These are phyloP conservation scores for Squalus acanthias DNA, from an alignment of 2,797 vertebrate species.

Conservation along the genomic window DNA sequence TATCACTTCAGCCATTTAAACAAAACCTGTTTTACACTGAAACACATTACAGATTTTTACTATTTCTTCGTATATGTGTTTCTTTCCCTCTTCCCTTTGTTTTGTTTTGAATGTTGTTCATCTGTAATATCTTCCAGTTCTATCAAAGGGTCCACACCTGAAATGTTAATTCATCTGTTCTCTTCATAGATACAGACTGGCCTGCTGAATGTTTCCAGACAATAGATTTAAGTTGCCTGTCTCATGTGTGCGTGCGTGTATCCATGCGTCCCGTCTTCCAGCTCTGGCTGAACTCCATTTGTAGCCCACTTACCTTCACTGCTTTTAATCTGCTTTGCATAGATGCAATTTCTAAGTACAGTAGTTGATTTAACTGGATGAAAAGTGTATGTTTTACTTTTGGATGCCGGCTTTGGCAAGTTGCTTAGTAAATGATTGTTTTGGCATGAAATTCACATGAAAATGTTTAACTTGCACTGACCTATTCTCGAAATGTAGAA, in stretches of 20 bases:
- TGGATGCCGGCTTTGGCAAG: neutral
- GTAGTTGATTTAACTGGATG: neutral
- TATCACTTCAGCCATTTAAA: neutral
- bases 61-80: neutral
- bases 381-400: neutral
- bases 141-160: neutral
- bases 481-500: neutral
- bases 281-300: neutral
- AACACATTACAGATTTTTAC: neutral
- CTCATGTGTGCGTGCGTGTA: neutral
- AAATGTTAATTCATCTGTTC: neutral
- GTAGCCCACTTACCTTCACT: neutral
- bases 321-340: neutral
- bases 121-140: neutral
- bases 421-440: neutral
- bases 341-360: neutral
- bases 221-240: neutral
- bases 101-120: neutral
- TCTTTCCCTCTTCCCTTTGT: neutral
- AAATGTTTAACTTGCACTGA: neutral
- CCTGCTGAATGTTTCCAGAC: neutral
- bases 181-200: neutral
- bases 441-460: neutral
- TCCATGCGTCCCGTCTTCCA: neutral
- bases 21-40: neutral